Evolutionary conservation across 2,113 vertebrate species (phyloP).

Genomic region (Piaya cayana): DNA sequence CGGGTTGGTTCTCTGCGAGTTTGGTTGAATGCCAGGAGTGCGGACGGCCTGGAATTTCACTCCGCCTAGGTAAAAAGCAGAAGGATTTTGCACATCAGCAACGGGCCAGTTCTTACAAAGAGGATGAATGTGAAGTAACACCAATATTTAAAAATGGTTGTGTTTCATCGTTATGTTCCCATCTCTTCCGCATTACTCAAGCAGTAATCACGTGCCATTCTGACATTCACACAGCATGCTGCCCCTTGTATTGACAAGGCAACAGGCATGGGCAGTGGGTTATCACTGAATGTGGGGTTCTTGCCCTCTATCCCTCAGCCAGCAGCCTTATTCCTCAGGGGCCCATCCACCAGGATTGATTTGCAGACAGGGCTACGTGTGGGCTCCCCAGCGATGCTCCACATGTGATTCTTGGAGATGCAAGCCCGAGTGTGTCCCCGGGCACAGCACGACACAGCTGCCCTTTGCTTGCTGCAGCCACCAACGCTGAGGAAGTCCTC

Average conservation of each 20-base stretch:
- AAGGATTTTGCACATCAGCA: background rate
- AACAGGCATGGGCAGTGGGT: background rate
- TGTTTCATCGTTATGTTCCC: background rate
- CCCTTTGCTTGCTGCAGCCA: background rate
- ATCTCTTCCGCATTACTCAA: background rate
- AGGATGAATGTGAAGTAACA: background rate
- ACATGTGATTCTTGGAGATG: fast-evolving
- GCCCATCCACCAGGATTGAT: background rate
- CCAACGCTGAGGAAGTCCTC: background rate
- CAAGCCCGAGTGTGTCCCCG: background rate
- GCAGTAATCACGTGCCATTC: fast-evolving
- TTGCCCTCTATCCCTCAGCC: background rate
- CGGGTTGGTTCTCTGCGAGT: conserved; percentile 76
- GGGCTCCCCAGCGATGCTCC: background rate
- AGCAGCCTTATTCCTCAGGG: background rate
- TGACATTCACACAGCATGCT: background rate
- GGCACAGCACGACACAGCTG: fast-evolving
- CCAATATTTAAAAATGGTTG: background rate
- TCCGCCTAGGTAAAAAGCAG: conserved; percentile 75
- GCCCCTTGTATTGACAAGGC: background rate
- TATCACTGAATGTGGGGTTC: background rate
- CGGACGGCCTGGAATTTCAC: conserved; percentile 82
- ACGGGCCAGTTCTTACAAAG: background rate
- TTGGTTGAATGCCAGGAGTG: conserved; percentile 95
- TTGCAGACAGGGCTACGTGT: background rate